Conservation (phyloP, 1,140 invertebrate genomes). For the Apis laboriosa region DNA sequence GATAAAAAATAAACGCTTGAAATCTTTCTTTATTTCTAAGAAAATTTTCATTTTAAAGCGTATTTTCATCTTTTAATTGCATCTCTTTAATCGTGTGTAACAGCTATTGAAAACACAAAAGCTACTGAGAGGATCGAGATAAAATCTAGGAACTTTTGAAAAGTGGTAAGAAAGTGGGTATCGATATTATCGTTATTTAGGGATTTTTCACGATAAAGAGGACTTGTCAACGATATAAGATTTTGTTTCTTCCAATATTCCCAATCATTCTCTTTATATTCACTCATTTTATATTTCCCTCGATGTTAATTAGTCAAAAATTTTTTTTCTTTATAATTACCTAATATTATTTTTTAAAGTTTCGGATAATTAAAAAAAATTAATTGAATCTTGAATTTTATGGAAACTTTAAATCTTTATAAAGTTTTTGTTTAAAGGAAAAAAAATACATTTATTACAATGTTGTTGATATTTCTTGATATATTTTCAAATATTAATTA, state of each 20-base stretch:
- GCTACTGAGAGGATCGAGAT: neutral
- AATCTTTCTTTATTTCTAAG: neutral
- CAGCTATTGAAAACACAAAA: conserved; percentile 1
- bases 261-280: too few species aligned
- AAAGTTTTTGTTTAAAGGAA: too few species aligned
- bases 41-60: neutral
- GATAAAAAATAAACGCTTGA: neutral
- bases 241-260: conserved; percentile 22
- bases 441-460: too few species aligned
- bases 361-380: too few species aligned
- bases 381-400: too few species aligned
- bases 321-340: too few species aligned
- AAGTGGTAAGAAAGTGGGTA: neutral
- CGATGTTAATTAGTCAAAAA: too few species aligned
- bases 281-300: too few species aligned
- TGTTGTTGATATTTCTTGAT: too few species aligned
- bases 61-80: neutral
- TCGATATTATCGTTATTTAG: conserved; percentile 7
- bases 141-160: neutral
- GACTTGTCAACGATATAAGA: conserved; percentile 3
- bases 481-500: too few species aligned
- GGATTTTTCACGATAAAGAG: conserved; percentile 1
- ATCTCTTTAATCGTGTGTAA: neutral
- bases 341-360: too few species aligned
- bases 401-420: too few species aligned